Evolutionary conservation across 1,140 invertebrate genomes (phyloP), one percentile per base, ranked within the genome.

Genomic region (Littorina saxatilis): DNA sequence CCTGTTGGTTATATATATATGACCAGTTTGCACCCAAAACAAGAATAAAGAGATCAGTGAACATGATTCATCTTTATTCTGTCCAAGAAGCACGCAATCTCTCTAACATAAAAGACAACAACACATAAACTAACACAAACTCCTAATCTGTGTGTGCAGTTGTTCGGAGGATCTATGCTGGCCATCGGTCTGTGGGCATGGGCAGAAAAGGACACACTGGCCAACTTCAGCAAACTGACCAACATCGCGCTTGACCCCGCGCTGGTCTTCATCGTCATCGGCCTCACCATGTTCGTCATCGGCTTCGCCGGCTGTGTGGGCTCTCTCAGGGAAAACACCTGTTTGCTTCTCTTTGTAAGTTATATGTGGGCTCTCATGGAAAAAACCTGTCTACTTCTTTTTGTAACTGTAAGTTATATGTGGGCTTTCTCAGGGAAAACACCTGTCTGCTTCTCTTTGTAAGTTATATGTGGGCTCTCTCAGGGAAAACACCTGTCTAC

Each of bases 161-260:
- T 98, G 87, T 92, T 97, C 66, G 98, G 97, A 15, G 93, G 98
- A 32, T 94, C 95, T 40, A 95, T 99, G 81, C 93, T 97, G 89
- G 96, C 96, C 9, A 94, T 99, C 72, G 98, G 98, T 61, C 94
- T 98, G 73, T 99, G 98, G 98, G 98, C 98, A 72, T 99, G 98
- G 97, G 96, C 95, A 61, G 98, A 99, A 92, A 99, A 99, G 93
- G 97, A 99, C 90, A 98, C 96, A 83, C 98, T 99, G 90, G 96
- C 96, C 89, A 99, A 98, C 93, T 94, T 99, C 55, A 95, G 96
- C 37, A 95, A 96, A 84, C 93, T 98, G n/a, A 96, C 96, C 23
- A 90, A 89, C 63, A 95, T 99, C 79, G 96, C 97, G 9, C 93
- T 99, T 72, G 98, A 99, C 94, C 98, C 98, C 74, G 98, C 98